Evolutionary conservation across 2,113 vertebrate genomes (phyloP).

Genomic region (Conger conger): DNA sequence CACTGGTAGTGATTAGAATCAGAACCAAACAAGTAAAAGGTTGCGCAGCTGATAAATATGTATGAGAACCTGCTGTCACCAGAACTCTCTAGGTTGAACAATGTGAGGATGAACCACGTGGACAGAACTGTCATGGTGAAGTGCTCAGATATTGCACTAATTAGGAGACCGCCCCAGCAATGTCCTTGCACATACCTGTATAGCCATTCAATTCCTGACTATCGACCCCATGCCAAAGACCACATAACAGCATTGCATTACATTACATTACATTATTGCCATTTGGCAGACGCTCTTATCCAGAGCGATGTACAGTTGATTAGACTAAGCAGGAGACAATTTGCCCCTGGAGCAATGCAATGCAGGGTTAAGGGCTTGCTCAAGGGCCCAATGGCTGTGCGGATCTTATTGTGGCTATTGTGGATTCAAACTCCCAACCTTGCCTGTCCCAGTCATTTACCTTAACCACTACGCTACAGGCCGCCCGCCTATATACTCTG

Average conservation of each 20-base stretch:
- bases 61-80: slow-evolving; percentile 16
- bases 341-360: too few relatives aligned
- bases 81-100: slow-evolving; percentile 10
- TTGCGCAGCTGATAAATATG: slow-evolving; percentile 17
- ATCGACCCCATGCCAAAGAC: neutral
- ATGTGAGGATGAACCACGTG: neutral
- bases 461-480: too few relatives aligned
- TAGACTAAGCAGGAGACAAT: too few relatives aligned
- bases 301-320: too few relatives aligned
- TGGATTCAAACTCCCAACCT: too few relatives aligned
- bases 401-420: too few relatives aligned
- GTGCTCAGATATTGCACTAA: neutral
- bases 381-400: too few relatives aligned
- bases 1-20: slow-evolving; percentile 16
- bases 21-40: slow-evolving; percentile 18
- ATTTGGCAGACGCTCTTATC: too few relatives aligned
- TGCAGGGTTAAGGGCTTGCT: too few relatives aligned
- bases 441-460: too few relatives aligned
- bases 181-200: neutral
- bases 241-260: neutral
- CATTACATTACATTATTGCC: too few relatives aligned
- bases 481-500: too few relatives aligned
- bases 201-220: neutral
- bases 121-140: neutral
- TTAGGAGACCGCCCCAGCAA: neutral